Evolutionary conservation across 2,888 invertebrate genomes (phyloP).

Genomic region (Apodemia hepburni): DNA sequence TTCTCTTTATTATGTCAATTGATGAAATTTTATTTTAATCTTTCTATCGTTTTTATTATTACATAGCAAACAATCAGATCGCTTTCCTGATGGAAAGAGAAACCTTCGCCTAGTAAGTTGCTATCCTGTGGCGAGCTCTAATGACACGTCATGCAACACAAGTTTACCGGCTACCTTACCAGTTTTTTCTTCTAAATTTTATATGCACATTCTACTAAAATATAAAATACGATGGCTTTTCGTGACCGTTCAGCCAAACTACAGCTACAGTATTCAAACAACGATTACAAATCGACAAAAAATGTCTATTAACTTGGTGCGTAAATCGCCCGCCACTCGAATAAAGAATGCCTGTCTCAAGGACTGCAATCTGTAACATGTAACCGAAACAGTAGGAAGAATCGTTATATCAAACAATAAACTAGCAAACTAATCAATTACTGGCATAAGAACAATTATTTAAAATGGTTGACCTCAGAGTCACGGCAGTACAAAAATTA

Average conservation of each 20-base stretch:
- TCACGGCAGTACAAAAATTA: slow-evolving; percentile 54
- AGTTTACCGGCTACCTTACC: no score
- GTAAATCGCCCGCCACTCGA: background rate
- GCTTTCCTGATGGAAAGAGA: no score
- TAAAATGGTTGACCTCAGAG: slow-evolving; percentile 58
- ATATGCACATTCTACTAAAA: background rate
- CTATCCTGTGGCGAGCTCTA: no score
- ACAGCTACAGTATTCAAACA: background rate
- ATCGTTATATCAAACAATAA: slow-evolving; percentile 52
- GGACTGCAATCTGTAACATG: slow-evolving; percentile 41
- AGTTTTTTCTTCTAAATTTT: no score
- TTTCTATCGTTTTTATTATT: no score
- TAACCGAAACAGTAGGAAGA: slow-evolving; percentile 40
- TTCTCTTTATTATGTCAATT: no score
- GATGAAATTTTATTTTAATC: no score
- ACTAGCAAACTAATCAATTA: slow-evolving; percentile 56
- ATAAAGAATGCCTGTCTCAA: slow-evolving; percentile 35
- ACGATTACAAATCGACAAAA: background rate
- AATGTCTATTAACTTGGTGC: background rate
- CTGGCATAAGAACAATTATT: slow-evolving; percentile 50
- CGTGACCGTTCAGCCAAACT: background rate
- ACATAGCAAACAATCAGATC: no score
- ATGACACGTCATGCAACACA: no score
- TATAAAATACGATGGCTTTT: background rate
- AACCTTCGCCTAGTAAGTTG: no score